Evolutionary conservation across 2,797 vertebrate genomes (phyloP), one percentile per base, ranked within the genome.

Genomic region (Phylloscopus collybita): DNA sequence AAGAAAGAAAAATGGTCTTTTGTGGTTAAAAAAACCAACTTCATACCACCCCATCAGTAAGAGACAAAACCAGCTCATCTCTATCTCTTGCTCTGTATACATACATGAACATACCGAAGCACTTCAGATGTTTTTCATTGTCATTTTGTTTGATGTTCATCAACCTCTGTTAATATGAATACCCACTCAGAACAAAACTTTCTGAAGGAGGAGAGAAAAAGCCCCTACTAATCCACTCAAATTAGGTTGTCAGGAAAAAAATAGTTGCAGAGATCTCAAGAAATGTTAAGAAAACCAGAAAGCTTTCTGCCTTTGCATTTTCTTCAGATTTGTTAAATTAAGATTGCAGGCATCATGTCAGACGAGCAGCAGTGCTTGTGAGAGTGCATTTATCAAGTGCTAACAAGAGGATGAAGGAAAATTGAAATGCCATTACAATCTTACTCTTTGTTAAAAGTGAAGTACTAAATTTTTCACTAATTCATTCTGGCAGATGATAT

Each of bases 401-500:
- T 95, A 92, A 95, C 65, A 72, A 70, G 86, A 93, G 38, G 44
- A 67, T 69, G 86, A 90, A 81, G 78, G 54, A 72, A 90, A 95
- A 84, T 59, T 86, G 92, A 93, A 97, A 94, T 75, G 47, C 59
- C 87, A 66, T 74, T 76, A 88, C 53, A 91, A 59, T 69, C 80
- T 84, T 93, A 71, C 64, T 93, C 70, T 71, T 95, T 14, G 15
- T 93, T 86, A 92, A 88, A 94, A 93, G 30, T 80, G 66, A 80
- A 88, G 40, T 74, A 93, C 44, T 91, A 71, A 56, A 92, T 87
- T 96, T 91, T 85, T 49, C 8, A 62, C 69, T 95, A 93, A 93
- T 95, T 96, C 57, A 3, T 92, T 96, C 85, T 94, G 95, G 96
- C 78, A 94, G 72, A 91, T 92, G 38, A 90, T 91, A 92, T 79